A percentile compares a stretch with the other conserved stretches of the same genome.
Evolutionary conservation across 92 coral and sea anemone genomes (phyloP).

Genomic region (Epizoanthus fatuus): DNA sequence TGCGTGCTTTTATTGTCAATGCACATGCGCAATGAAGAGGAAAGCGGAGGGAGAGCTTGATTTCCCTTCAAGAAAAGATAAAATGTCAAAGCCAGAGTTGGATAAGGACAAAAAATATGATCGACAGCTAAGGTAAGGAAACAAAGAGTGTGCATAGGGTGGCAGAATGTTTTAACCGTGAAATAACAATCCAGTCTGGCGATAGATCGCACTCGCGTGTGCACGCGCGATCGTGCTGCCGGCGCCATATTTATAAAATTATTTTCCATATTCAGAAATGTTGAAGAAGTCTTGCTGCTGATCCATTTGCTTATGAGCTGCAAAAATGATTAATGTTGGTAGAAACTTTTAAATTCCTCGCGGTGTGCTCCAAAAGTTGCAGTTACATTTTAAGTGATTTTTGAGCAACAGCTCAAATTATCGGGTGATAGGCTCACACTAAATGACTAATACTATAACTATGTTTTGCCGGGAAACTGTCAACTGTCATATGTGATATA

Average conservation of each 20-base stretch:
- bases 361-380: no score
- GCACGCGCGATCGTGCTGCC: conserved; percentile 14
- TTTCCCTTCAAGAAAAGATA: conserved; percentile 75
- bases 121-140: conserved; percentile 94
- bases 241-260: conserved; percentile 15
- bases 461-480: no score
- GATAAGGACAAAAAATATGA: conserved; percentile 99
- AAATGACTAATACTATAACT: no score
- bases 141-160: not conserved
- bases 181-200: not conserved
- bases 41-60: conserved; percentile 88
- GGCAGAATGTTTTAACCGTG: not conserved
- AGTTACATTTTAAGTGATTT: no score
- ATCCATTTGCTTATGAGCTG: not conserved
- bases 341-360: no score
- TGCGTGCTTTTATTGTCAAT: conserved; percentile 24
- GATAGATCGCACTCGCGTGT: not conserved
- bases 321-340: no score
- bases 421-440: no score
- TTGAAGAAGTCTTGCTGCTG: not conserved
- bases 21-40: conserved; percentile 98
- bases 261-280: not conserved
- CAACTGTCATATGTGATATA: no score
- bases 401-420: no score
- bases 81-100: conserved; percentile 92